Conservation (phyloP, 2,797 vertebrate genomes). For the Serranus cabrilla region DNA sequence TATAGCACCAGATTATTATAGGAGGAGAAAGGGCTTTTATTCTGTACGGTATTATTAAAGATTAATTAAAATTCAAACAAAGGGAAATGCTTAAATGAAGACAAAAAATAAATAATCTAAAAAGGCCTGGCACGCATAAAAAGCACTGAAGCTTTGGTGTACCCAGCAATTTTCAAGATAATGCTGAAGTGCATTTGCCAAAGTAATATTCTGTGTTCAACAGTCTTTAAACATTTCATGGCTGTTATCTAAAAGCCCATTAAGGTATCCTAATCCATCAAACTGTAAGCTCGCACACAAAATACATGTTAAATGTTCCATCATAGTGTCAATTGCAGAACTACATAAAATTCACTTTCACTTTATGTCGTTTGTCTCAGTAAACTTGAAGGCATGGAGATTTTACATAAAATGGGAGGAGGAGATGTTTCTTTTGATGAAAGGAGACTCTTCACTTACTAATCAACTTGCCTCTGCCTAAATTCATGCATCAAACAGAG, state of each 20-base stretch:
- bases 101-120: slow-evolving; percentile 36
- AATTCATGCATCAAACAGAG: slow-evolving; percentile 26
- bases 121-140: slow-evolving; percentile 16
- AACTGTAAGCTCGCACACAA: background rate
- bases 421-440: slow-evolving; percentile 7
- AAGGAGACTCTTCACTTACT: slow-evolving; percentile 11
- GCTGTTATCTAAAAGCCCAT: slow-evolving; percentile 21
- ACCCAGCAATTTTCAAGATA: slow-evolving; percentile 23
- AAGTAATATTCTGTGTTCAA: slow-evolving; percentile 21
- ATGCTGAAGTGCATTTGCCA: slow-evolving; percentile 11
- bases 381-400: background rate
- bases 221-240: slow-evolving; percentile 21
- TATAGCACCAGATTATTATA: slow-evolving; percentile 64
- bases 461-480: slow-evolving; percentile 24
- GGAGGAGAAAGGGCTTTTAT: slow-evolving; percentile 56
- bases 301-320: slow-evolving; percentile 3
- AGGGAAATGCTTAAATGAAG: slow-evolving; percentile 55
- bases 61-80: slow-evolving; percentile 71
- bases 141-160: slow-evolving; percentile 46
- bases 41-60: slow-evolving; percentile 62
- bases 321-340: background rate
- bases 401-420: slow-evolving; percentile 1
- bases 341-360: background rate
- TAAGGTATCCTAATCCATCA: background rate
- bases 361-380: background rate